A percentile compares a stretch with the other conserved stretches of the same genome.
phyloP scores from a whole-genome alignment of 2,888 invertebrate species.

The Malacosoma neustria region DNA sequence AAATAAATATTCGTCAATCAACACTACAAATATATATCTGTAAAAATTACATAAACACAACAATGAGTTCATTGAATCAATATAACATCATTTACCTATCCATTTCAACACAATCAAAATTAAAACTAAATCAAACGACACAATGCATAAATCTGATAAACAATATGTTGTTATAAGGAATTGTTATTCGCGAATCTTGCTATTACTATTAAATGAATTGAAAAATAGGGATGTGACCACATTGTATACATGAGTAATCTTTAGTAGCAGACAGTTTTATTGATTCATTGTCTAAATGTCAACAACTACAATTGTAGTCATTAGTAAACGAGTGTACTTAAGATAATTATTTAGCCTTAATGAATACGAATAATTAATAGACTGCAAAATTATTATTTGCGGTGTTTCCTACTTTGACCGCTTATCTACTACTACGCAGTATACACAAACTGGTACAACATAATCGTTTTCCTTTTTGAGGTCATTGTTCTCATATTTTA shows the following conservation, averaged over 20 bases:
- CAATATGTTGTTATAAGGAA: no score
- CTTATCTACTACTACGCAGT: conserved; percentile 61
- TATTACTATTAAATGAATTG: conserved; percentile 10
- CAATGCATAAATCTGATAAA: no score
- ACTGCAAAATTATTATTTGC: conserved; percentile 8
- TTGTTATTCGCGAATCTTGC: no score
- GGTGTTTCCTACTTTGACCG: conserved; percentile 42
- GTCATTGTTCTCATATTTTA: neutral
- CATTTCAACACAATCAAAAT: no score
- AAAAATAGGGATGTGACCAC: neutral
- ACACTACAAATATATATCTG: no score
- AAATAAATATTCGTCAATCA: no score
- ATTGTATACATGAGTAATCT: neutral
- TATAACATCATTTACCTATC: no score
- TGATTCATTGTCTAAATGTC: neutral
- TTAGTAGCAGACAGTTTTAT: neutral
- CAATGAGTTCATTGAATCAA: no score
- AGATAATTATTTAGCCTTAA: conserved; percentile 4
- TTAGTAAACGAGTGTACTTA: neutral
- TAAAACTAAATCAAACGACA: no score
- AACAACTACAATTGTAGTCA: neutral
- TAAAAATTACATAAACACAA: no score
- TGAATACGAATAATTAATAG: conserved; percentile 10
- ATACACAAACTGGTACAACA: conserved; percentile 3
- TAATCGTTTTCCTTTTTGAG: neutral